Evolutionary conservation across 2,113 vertebrate genomes (phyloP).

Genomic region (Ia io): DNA sequence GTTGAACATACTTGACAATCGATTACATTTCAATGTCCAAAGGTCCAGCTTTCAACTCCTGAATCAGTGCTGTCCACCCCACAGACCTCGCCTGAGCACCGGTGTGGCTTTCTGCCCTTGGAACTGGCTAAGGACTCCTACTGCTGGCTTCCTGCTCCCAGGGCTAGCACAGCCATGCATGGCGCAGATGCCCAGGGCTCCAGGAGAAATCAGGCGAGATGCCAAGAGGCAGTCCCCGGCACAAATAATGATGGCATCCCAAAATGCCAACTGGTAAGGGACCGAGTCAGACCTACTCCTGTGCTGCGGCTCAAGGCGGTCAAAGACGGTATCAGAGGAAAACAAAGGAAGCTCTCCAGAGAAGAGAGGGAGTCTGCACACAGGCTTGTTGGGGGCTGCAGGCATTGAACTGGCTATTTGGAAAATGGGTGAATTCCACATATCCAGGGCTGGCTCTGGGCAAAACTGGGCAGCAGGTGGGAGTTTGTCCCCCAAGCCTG

Average conservation of each 20-base stretch:
- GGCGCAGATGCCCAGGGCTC: background rate
- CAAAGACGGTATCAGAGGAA: background rate
- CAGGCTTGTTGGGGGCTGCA: too few relatives aligned
- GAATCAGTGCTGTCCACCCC: rapidly evolving
- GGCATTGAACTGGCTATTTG: background rate
- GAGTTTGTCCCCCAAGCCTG: background rate
- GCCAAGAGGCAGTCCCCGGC: background rate
- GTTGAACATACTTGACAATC: background rate
- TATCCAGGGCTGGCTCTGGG: background rate
- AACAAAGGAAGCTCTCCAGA: background rate
- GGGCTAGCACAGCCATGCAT: too few relatives aligned
- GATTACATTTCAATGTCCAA: background rate
- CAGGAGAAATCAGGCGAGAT: background rate
- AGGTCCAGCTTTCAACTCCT: background rate
- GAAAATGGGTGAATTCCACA: background rate
- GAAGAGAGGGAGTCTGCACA: background rate
- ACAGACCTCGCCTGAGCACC: background rate
- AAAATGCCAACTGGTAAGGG: background rate
- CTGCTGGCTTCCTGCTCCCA: background rate
- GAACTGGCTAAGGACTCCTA: background rate
- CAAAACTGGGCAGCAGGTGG: background rate
- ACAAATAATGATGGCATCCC: background rate
- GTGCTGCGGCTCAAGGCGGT: rapidly evolving
- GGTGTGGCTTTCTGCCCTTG: background rate
- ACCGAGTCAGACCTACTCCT: background rate